phyloP scores from a whole-genome alignment of 1,140 invertebrate species.

The Yoshiicerus persimilis region DNA sequence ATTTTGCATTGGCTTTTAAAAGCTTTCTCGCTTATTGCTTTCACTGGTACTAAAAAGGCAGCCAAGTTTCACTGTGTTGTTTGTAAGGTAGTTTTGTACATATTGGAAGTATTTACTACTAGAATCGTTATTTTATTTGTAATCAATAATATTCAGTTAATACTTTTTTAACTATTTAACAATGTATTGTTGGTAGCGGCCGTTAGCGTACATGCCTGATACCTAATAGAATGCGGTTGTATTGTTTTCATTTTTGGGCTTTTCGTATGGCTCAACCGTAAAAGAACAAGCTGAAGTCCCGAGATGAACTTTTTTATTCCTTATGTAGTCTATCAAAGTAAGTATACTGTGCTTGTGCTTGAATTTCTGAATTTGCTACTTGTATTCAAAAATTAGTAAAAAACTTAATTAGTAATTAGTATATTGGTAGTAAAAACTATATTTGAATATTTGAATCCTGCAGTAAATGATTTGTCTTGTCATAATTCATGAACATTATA shows the following conservation, averaged over 20 bases:
- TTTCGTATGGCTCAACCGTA: background rate
- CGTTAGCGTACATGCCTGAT: background rate
- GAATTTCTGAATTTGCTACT: background rate
- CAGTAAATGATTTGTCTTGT: no score
- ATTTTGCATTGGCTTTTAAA: background rate
- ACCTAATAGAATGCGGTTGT: background rate
- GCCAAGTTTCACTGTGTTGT: background rate
- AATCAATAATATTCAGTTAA: background rate
- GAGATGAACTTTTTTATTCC: background rate
- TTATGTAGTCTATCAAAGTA: constrained; percentile 8
- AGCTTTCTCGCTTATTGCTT: background rate
- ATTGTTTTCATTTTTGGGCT: background rate
- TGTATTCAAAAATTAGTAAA: no score
- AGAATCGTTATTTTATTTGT: background rate
- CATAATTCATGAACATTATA: background rate
- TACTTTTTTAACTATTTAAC: background rate
- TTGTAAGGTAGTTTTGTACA: background rate
- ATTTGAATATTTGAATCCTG: no score
- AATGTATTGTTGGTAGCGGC: background rate
- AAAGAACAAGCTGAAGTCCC: background rate
- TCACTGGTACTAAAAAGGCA: background rate
- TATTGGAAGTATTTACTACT: background rate
- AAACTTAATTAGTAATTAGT: background rate
- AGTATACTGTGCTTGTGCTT: background rate
- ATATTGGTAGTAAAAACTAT: no score